Conservation (phyloP, 2,797 vertebrate genomes). For the Labeo calbasu region DNA sequence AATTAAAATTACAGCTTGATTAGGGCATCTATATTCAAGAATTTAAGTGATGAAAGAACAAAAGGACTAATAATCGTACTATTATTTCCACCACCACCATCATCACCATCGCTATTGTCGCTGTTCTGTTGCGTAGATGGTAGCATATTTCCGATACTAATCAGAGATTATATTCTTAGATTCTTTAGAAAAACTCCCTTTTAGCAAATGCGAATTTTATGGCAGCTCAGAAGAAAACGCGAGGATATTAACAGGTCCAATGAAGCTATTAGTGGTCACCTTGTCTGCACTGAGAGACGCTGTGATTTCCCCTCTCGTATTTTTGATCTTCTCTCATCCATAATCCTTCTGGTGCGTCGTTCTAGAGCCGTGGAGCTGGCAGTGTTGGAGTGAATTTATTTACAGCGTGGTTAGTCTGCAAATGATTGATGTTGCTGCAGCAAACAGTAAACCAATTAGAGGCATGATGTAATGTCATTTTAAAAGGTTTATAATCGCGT, state of each 20-base stretch:
- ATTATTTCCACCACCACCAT: constrained; percentile 8
- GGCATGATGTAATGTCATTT: constrained; percentile 99
- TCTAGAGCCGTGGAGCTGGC: constrained; percentile 92
- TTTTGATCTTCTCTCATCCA: constrained; percentile 51
- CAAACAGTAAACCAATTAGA: constrained; percentile 99
- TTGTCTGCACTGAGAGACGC: constrained; percentile 83
- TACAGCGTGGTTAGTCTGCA: constrained; percentile 90
- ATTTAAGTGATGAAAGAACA: not conserved
- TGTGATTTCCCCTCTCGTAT: constrained; percentile 85
- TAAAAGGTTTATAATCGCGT: constrained; percentile 98
- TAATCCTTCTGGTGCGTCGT: constrained; percentile 62
- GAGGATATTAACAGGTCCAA: constrained; percentile 71
- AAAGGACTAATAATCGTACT: not conserved
- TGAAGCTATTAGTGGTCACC: constrained; percentile 82
- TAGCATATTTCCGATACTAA: not conserved
- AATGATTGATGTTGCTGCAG: constrained; percentile 97
- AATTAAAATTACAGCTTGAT: constrained; percentile 22
- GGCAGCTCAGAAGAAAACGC: not conserved
- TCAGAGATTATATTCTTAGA: constrained; percentile 6
- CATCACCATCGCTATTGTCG: not conserved
- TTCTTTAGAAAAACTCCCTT: not conserved
- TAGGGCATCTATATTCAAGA: not conserved
- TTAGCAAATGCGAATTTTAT: constrained; percentile 6
- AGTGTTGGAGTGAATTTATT: constrained; percentile 98
- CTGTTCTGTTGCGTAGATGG: constrained; percentile 8